Evolutionary conservation across 2,888 invertebrate genomes (phyloP), one percentile per base, ranked within the genome.

Genomic region (Glaucopsyche alexis): DNA sequence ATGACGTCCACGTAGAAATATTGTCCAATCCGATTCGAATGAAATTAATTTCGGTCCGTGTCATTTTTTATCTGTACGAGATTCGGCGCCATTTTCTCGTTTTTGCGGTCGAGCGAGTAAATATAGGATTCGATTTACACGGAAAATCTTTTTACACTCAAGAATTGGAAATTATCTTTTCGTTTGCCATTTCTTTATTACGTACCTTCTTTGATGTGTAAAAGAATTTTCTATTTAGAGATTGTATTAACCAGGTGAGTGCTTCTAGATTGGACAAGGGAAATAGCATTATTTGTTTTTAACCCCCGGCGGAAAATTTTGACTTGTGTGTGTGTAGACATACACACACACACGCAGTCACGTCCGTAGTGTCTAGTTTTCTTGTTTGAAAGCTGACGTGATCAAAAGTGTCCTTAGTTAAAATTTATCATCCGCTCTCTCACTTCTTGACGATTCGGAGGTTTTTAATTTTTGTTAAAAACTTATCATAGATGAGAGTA

Each of bases 121-220:
- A 69, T 47, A 69, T 29, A 47, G 47, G 47, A 69, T 69, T 47
- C 69, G 19, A 69, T 69, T 69, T 69, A 69, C 47, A 69, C 40
- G 66, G 66, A 66, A 66, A 66, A 42, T 42, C 42, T 66, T 66
- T 66, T 42, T 42, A 42, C 40, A 66, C 66, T 66, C 60, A 38
- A 60, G 66, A 66, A 42, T 66, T 66, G 66, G 42, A 42, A 66
- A 66, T 66, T 16, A 42, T 66, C n/a, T 66, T 60, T 60, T 60
- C 60, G 60, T 60, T 60, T 60, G 29, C 60, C 16, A 42, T 67
- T 16, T 45, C 45, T 67, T 42, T 38, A 9, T 29, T 60, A 38
- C 60, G 29, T 60, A 29, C 29, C 29, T 60, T 60, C 42, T 60
- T 60, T 4, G 55, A 19, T 60, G 13, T 29, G 29, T 13, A 29